Base-by-base conservation (phyloP, 2,113 vertebrate species). In the Macrotis lagotis region DNA sequence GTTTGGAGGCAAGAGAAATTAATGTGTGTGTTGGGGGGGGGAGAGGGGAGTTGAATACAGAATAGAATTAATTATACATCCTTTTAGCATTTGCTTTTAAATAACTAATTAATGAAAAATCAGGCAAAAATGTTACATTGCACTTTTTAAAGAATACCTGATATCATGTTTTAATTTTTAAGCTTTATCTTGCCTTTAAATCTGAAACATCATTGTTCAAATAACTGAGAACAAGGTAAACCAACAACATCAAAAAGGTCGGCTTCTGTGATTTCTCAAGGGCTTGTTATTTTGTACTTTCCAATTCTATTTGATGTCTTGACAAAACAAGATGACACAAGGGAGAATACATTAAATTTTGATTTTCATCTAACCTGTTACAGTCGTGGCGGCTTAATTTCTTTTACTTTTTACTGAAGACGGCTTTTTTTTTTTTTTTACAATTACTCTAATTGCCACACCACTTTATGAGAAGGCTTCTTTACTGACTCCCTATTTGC, bases 261-360 rank as follows among this genome's bases (percentile, higher is more conserved):
- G 98, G 98, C 98, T 98, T 98, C 98, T 98, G 98, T 99, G 98
- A 99, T 99, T 99, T 99, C 99, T 99, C 99, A 98, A 98, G 99
- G 99, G 99, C 98, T 99, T 99, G 97, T 99, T 99, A 99, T 99
- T 99, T 99, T 99, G 98, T 99, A 99, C 99, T 99, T 99, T 98
- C 98, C 98, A 98, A 99, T 99, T 99, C 99, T 98, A 99, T 99
- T 99, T 99, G 99, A 99, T 99, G 99, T 99, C 99, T 98, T 99
- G 98, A 99, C 99, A 99, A 99, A 99, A 99, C 99, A 99, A 99
- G 99, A 99, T 97, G 98, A 99, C 99, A 99, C 98, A 98, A 96
- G 99, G 98, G 99, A 99, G 99, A 99, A 98, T 98, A 98, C 98
- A 99, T 99, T 99, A 99, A 99, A 99, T 99, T 99, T 98, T 99